A percentile compares a stretch with the other conserved stretches of the same genome.
These are phyloP conservation scores for Lutjanus argentimaculatus DNA, from an alignment of 2,797 vertebrate genomes.

Conservation along the genomic window DNA sequence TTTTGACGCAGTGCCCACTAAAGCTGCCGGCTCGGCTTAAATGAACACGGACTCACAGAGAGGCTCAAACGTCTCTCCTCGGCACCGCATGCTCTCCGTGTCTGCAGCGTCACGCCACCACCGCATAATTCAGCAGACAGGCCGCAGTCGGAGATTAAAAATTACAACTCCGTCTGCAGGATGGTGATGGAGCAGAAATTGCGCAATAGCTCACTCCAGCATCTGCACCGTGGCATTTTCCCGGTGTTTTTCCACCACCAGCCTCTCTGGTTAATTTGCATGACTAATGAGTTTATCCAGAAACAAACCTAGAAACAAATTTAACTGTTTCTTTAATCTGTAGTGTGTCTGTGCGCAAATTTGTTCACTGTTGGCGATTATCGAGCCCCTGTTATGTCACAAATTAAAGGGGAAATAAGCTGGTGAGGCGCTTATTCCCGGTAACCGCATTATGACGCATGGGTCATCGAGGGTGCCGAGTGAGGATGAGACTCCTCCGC, in stretches of 20 bases:
- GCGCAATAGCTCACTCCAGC: conserved; percentile 63
- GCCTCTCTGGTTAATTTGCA: conserved; percentile 23
- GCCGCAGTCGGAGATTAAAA: conserved; percentile 45
- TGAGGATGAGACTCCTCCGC: conserved; percentile 62
- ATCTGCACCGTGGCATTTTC: conserved; percentile 41
- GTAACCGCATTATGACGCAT: conserved; percentile 91
- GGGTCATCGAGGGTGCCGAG: conserved; percentile 72
- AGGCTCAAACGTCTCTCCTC: neutral
- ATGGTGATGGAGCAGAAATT: conserved; percentile 59
- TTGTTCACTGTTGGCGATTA: conserved; percentile 61
- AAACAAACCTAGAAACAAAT: conserved; percentile 18
- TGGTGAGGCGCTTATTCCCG: conserved; percentile 81
- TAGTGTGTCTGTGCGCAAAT: conserved; percentile 41
- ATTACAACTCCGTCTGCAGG: conserved; percentile 57
- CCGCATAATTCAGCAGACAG: conserved; percentile 31
- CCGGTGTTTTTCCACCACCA: conserved; percentile 43
- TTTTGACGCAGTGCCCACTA: conserved; percentile 82
- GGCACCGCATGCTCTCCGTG: neutral
- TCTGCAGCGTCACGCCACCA: conserved; percentile 57
- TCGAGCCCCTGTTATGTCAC: conserved; percentile 80
- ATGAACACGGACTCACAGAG: conserved; percentile 11
- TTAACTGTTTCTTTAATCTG: conserved; percentile 57
- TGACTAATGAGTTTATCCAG: conserved; percentile 22
- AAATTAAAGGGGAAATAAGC: conserved; percentile 82
- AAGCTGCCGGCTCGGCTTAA: conserved; percentile 29